Evolutionary conservation across 2,113 vertebrate species (phyloP), one percentile per base, ranked within the genome.

Genomic region (Protobothrops flavoviridis): DNA sequence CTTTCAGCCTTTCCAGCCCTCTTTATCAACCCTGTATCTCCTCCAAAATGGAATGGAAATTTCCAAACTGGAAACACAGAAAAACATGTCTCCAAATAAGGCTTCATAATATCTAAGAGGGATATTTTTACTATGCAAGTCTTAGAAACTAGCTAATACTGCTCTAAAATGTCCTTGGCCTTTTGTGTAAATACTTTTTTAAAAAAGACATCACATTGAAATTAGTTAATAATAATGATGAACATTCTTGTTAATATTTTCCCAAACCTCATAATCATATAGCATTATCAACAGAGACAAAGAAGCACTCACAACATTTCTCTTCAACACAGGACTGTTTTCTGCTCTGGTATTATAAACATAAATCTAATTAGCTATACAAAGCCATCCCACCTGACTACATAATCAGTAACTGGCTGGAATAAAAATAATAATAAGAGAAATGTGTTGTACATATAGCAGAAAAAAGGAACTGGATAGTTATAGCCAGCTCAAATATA

Each of bases 41-140:
- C 33, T 59, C 29, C 92, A 93, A 55, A 89, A 59, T 33, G 53
- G 52, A 93, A 23, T 85, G 88, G 64, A 90, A 93, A 89, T 56
- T 12, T 74, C 33, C 56, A 33, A 20, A 55, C 74, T 29, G 20
- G 26, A 89, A 85, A 57, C n/a, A 85, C 3, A 39, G 48, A 43
- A 55, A 55, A 21, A 87, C 24, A 48, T 15, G 39, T 50, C 43
- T 21, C 89, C 45, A 59, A 64, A 39, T 61, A 86, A 85, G 55
- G 55, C 4, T 15, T 87, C 45, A 43, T 3, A 86, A 9, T 48
- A 48, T 17, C 33, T 57, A 61, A 91, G 15, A 59, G 26, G 56
- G 11, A 29, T n/a, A 59, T 52, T 81, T 59, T 87, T 61, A 61
- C 5, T 24, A 81, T 13, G 10, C 20, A 81, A 81, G 13, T 6